Percentiles rank a stretch among this genome's conserved stretches.
phyloP scores from a whole-genome alignment of 2,888 invertebrate genomes.

The Agonum fuliginosum region DNA sequence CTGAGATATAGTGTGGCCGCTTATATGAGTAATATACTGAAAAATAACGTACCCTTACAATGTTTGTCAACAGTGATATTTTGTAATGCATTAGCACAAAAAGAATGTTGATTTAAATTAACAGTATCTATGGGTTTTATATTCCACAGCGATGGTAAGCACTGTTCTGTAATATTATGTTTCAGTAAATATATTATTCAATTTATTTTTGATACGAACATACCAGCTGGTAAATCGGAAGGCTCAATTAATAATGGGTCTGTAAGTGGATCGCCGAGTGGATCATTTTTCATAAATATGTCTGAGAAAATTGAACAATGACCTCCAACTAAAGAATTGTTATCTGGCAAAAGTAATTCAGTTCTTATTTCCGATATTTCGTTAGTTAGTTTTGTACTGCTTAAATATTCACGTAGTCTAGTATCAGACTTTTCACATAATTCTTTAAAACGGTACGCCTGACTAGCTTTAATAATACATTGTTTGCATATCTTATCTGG shows the following conservation, averaged over 20 bases:
- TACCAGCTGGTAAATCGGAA: conserved; percentile 40
- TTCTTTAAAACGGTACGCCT: conserved; percentile 70
- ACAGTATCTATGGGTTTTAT: conserved; percentile 64
- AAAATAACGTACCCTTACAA: conserved; percentile 22
- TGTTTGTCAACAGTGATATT: conserved; percentile 27
- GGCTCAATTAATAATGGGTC: conserved; percentile 46
- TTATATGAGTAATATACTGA: not conserved
- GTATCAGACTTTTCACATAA: conserved; percentile 71
- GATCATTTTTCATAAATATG: conserved; percentile 51
- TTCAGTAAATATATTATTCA: conserved; percentile 23
- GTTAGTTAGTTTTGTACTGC: conserved; percentile 64
- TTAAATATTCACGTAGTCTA: conserved; percentile 69
- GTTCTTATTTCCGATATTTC: conserved; percentile 43
- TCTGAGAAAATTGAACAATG: conserved; percentile 47
- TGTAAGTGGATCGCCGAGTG: conserved; percentile 1
- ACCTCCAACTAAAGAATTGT: conserved; percentile 38
- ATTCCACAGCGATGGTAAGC: conserved; percentile 71
- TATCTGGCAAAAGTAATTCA: conserved; percentile 44
- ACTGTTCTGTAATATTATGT: conserved; percentile 72
- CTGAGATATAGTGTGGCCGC: too few relatives aligned
- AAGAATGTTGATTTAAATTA: conserved; percentile 26
- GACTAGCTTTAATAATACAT: conserved; percentile 70
- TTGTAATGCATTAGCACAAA: conserved; percentile 41
- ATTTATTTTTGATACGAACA: not conserved
- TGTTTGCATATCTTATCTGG: conserved; percentile 71